Evolutionary conservation across 2,888 invertebrate species (phyloP), one percentile per base, ranked within the genome.

Genomic region (Alloplasta piceator): DNA sequence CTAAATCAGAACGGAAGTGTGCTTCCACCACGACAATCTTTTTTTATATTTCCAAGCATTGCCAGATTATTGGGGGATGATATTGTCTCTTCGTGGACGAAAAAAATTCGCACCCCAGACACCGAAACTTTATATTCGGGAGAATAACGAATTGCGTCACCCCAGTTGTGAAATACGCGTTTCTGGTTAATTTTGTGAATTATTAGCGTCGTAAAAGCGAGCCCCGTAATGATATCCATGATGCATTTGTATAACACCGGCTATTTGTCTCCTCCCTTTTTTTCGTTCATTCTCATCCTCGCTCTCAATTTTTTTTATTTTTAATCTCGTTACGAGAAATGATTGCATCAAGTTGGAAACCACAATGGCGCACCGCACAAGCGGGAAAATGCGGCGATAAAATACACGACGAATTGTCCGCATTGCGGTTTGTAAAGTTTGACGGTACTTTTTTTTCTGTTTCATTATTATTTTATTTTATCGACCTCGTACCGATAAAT

Each of bases 121-220:
- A 63, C 68, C 58, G 56, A 48, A 9, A 66, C 12, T 66, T 26
- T 26, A 26, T 26, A 26, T 26, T 66, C 48, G 16, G 36, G n/a
- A 63, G 71, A 56, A 75, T 83, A 85, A 82, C 79, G 74, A 84
- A 84, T 84, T 81, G 68, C 80, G 50, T 3, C 26, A 26, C 3
- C 26, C 26, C 26, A 1, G 26, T 70, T 48, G 61, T 84, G 77
- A 84, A 82, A 84, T 82, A 83, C 73, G 63, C 56, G 71, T 74
- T 83, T 74, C 74, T 82, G 73, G 83, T 81, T 85, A 85, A 86
- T 85, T 86, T 85, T 60, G 68, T 83, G 82, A 85, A 78, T 83
- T 86, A 87, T 84, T 82, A 78, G 82, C 78, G 82, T 85, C 80
- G 83, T 85, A 84, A 86, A 85, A 83, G 77, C 80, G 50, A 58